These are phyloP conservation scores for Dasypus novemcinctus DNA, from an alignment of 2,113 vertebrate genomes.

Conservation along the genomic window DNA sequence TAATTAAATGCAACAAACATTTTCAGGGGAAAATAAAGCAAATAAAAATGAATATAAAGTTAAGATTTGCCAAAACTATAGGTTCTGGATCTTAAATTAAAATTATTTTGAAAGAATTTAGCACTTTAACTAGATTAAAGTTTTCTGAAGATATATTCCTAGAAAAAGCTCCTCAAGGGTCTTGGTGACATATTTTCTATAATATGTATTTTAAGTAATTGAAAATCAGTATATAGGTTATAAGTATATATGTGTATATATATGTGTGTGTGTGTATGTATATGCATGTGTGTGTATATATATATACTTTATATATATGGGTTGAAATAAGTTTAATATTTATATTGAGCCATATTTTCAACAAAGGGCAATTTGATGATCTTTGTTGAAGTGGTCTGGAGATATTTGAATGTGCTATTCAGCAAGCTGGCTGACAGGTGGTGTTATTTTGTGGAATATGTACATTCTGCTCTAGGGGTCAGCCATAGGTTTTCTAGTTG, in stretches of 20 bases:
- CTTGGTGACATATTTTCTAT: not conserved
- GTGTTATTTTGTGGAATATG: not conserved
- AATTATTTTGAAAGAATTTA: not conserved
- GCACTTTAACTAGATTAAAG: not conserved
- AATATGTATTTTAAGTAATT: not conserved
- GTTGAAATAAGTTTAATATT: conserved; percentile 29
- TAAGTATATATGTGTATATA: not conserved
- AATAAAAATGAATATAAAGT: not conserved
- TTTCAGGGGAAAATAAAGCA: not conserved
- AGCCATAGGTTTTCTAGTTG: not conserved
- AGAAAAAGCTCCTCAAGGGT: not conserved
- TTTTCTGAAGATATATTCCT: not conserved
- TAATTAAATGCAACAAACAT: not conserved
- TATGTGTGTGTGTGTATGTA: not conserved
- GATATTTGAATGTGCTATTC: not conserved
- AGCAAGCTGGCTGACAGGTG: not conserved
- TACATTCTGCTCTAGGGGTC: not conserved
- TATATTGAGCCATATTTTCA: not conserved
- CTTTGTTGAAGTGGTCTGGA: not conserved
- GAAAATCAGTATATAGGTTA: not conserved
- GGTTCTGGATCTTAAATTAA: not conserved
- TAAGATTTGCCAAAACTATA: not conserved
- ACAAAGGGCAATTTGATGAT: not conserved
- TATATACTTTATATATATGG: not conserved
- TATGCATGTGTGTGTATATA: too few relatives aligned